Evolutionary conservation across 2,113 vertebrate species (phyloP), one percentile per base, ranked within the genome.

Genomic region (Regulus satrapa): DNA sequence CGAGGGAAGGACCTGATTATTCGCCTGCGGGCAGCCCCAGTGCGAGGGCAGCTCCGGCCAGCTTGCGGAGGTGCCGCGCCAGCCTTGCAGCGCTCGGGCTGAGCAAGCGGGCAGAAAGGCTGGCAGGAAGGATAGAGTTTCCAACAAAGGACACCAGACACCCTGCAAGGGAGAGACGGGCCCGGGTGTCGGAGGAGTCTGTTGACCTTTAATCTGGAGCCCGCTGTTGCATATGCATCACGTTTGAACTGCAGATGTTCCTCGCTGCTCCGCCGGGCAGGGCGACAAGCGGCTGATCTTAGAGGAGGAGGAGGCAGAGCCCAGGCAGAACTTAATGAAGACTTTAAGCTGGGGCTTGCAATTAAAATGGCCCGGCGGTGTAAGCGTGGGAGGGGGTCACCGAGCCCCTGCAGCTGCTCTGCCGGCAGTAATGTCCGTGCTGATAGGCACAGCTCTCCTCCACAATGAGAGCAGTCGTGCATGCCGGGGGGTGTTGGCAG

Each of bases 181-280:
- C 69, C 95, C 58, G 84, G 36, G 76, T 63, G 90, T 92, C 45
- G 49, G 79, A 96, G 96, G 96, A 97, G 95, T 83, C 96, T 83
- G 68, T 24, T 97, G 97, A 97, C 97, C 97, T 98, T 96, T 97
- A 81, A 59, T 95, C 96, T 21, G 3, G 34, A 72, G 94, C 31
- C 32, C 49, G 28, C 64, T 85, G 84, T 92, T 97, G 91, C 94
- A 94, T 92, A 69, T 97, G 87, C 92, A 91, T 97, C 95, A 48
- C 38, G 64, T 95, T 90, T 94, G 92, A 96, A 79, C 88, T 97
- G 97, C 97, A 97, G 96, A 98, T 97, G 97, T 96, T 98, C 94
- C 92, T 97, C 86, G 51, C 92, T 92, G 96, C 92, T 98, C 88
- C 4, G 52, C 71, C 92, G 79, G 91, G 73, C 96, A 96, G 92